Conservation (phyloP, 2,888 invertebrate species). For the Cheilosia variabilis region DNA sequence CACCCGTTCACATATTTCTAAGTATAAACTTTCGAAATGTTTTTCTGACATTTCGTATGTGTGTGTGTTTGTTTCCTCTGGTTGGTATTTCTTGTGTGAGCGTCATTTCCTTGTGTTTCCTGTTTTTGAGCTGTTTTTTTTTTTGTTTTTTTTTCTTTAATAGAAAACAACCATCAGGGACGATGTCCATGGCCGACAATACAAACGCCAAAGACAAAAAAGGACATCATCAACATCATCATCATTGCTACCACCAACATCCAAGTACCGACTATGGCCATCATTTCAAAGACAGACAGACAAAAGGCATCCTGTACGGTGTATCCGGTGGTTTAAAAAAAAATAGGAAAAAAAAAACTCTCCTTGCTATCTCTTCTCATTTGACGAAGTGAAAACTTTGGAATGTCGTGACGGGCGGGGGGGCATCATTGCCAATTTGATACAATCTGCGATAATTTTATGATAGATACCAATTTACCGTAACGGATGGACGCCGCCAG, state of each 20-base stretch:
- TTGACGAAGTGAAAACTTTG: constrained; percentile 50
- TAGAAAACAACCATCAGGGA: constrained; percentile 31
- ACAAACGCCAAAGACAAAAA: constrained; percentile 53
- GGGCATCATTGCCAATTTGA: constrained; percentile 64
- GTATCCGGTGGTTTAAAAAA: constrained; percentile 69
- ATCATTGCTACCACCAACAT: constrained; percentile 21
- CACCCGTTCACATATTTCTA: constrained; percentile 57
- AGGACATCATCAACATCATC: constrained; percentile 66
- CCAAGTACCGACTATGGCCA: constrained; percentile 15
- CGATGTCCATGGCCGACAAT: constrained; percentile 50
- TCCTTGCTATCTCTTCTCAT: constrained; percentile 59
- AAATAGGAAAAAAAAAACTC: background rate
- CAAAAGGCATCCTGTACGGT: constrained; percentile 65
- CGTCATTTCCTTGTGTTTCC: constrained; percentile 48
- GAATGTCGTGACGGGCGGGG: constrained; percentile 43
- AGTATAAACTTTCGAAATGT: constrained; percentile 42
- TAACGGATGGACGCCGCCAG: constrained; percentile 26
- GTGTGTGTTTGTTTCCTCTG: constrained; percentile 23
- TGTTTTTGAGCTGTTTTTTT: constrained; percentile 20
- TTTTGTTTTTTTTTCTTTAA: constrained; percentile 4
- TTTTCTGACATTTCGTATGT: constrained; percentile 38
- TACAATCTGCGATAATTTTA: constrained; percentile 70
- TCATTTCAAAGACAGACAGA: constrained; percentile 61
- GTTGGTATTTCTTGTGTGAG: constrained; percentile 8
- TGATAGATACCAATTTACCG: constrained; percentile 56